These are phyloP conservation scores for Solea senegalensis DNA, from an alignment of 2,113 vertebrate species.

Conservation along the genomic window DNA sequence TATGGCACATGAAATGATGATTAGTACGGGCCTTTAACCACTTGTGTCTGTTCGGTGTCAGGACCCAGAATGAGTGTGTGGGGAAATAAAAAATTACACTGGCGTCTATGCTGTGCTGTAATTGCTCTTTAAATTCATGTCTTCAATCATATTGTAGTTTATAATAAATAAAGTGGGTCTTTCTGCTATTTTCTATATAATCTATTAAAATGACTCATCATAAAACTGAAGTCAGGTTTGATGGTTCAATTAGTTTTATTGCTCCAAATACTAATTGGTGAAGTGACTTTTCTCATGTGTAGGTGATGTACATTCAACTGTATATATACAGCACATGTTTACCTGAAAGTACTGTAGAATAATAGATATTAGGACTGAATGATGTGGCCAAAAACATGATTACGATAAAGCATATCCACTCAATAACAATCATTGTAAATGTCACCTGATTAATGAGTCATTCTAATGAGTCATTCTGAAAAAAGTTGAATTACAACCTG, in stretches of 20 bases:
- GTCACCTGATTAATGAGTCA: too few relatives aligned
- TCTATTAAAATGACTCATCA: not conserved
- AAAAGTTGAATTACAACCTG: too few relatives aligned
- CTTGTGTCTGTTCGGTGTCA: constrained; percentile 1
- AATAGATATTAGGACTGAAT: too few relatives aligned
- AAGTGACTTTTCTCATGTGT: not conserved
- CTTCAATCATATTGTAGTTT: not conserved
- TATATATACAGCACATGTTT: too few relatives aligned
- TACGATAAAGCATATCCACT: too few relatives aligned
- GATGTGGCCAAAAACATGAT: too few relatives aligned
- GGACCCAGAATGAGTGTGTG: not conserved
- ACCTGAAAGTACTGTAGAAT: too few relatives aligned
- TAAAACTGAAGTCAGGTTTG: not conserved
- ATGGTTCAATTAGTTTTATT: not conserved
- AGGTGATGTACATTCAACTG: too few relatives aligned
- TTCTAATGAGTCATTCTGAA: too few relatives aligned
- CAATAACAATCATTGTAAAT: too few relatives aligned
- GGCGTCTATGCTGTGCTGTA: not conserved
- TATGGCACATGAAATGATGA: constrained; percentile 27
- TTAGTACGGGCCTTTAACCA: constrained; percentile 41
- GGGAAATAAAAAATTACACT: not conserved
- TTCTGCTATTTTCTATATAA: not conserved
- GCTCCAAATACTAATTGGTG: not conserved
- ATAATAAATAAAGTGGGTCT: not conserved
- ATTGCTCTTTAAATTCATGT: constrained; percentile 25